Evolutionary conservation across 1,140 invertebrate species (phyloP).

Genomic region (Platyura marginata): DNA sequence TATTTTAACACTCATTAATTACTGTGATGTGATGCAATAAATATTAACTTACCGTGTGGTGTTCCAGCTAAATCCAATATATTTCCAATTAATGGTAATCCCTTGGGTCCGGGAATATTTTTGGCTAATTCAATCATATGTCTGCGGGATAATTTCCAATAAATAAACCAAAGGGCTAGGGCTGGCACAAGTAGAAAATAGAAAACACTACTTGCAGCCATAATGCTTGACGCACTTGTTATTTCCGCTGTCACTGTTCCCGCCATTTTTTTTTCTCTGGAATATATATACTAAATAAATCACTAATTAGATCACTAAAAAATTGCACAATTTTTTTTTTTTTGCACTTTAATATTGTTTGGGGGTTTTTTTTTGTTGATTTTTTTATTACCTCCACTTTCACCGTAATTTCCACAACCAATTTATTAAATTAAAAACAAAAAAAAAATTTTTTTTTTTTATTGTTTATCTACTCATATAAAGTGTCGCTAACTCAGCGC

Average conservation of each 20-base stretch:
- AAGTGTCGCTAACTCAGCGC: too few species aligned
- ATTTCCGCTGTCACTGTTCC: not conserved
- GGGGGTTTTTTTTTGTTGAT: too few species aligned
- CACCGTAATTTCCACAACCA: too few species aligned
- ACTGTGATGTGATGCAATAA: not conserved
- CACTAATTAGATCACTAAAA: too few species aligned
- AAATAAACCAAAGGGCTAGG: slow-evolving; percentile 43
- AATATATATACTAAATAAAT: too few species aligned
- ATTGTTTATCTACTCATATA: too few species aligned
- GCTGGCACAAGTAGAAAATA: slow-evolving; percentile 47
- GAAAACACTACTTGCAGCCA: slow-evolving; percentile 36
- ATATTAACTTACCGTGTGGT: slow-evolving; percentile 30
- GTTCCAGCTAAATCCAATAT: slow-evolving; percentile 47
- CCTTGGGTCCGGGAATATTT: slow-evolving; percentile 46
- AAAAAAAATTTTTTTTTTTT: too few species aligned
- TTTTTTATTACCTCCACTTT: too few species aligned
- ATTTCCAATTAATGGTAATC: slow-evolving; percentile 49
- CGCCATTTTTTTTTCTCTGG: not conserved
- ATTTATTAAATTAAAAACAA: too few species aligned
- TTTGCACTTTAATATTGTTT: too few species aligned
- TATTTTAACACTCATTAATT: not conserved
- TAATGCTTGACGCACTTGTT: slow-evolving; percentile 13
- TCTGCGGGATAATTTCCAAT: slow-evolving; percentile 48
- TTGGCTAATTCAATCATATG: slow-evolving; percentile 48
- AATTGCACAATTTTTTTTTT: too few species aligned